Evolutionary conservation across 2,888 invertebrate genomes (phyloP).

Genomic region (Coelopa pilipes): DNA sequence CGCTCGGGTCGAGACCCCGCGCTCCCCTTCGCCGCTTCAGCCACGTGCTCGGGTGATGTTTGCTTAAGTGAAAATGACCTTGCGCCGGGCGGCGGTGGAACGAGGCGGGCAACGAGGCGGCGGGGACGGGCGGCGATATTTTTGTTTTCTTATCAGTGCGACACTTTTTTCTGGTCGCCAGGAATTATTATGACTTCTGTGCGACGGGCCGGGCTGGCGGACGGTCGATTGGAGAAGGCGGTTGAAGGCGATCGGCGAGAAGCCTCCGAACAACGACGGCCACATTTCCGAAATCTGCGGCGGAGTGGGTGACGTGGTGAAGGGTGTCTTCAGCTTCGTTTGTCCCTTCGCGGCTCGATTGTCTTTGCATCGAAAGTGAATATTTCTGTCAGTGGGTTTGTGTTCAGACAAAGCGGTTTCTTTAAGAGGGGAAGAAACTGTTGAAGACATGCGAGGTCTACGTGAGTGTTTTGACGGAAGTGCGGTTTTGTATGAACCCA

Average conservation of each 20-base stretch:
- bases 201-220: no score
- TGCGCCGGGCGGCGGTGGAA: conserved; percentile 28
- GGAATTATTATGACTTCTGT: conserved; percentile 33
- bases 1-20: no score
- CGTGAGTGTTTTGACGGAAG: no score
- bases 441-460: no score
- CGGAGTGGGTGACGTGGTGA: neutral
- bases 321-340: neutral
- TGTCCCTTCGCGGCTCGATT: conserved; percentile 5
- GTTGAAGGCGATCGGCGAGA: no score
- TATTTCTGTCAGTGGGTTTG: neutral
- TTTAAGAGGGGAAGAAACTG: no score
- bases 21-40: conserved; percentile 18
- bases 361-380: conserved; percentile 18
- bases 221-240: no score
- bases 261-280: no score
- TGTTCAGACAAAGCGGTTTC: neutral
- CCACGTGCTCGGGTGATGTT: conserved; percentile 31
- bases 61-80: conserved; percentile 46
- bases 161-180: conserved; percentile 25
- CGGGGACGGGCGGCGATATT: neutral
- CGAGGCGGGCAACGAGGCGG: neutral
- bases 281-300: no score
- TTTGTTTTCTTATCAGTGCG: conserved; percentile 35
- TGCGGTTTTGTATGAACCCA: no score